A percentile compares a stretch with the other conserved stretches of the same genome.
Evolutionary conservation across 2,797 vertebrate species (phyloP).

Genomic region (Graptemys geographica): DNA sequence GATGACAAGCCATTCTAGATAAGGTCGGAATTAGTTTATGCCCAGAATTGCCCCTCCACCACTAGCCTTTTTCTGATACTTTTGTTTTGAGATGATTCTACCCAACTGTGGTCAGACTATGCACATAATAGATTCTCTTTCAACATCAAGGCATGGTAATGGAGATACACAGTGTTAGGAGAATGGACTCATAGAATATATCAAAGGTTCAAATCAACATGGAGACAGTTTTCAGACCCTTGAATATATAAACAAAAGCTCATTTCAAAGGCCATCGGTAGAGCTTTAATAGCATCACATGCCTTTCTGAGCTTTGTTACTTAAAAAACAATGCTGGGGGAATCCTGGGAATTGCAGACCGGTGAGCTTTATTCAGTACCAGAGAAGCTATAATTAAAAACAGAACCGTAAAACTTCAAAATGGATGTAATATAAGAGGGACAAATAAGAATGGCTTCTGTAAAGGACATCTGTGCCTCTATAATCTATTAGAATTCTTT

Average conservation of each 20-base stretch:
- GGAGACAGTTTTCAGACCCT: slow-evolving; percentile 19
- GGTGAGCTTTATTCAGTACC: slow-evolving; percentile 25
- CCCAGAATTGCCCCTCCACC: not conserved
- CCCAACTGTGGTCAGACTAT: not conserved
- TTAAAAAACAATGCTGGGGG: slow-evolving; percentile 26
- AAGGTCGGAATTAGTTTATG: not conserved
- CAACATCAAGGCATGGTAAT: slow-evolving; percentile 8
- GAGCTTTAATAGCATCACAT: not conserved
- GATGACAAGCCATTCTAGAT: not conserved
- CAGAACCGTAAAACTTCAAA: not conserved
- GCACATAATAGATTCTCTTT: slow-evolving; percentile 1
- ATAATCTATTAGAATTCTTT: not conserved
- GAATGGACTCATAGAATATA: slow-evolving; percentile 51
- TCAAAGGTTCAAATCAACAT: slow-evolving; percentile 33
- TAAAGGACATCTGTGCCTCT: not conserved
- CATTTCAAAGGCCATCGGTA: not conserved
- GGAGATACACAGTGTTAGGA: not conserved
- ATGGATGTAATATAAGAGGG: not conserved
- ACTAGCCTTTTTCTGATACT: not conserved
- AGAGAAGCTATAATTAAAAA: not conserved
- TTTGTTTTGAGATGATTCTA: not conserved
- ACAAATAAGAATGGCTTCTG: slow-evolving; percentile 3
- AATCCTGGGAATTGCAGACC: slow-evolving; percentile 44
- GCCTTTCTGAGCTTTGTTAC: slow-evolving; percentile 16
- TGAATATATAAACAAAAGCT: not conserved